Evolutionary conservation across 1,140 invertebrate genomes (phyloP).

Genomic region (Aphis craccivora): DNA sequence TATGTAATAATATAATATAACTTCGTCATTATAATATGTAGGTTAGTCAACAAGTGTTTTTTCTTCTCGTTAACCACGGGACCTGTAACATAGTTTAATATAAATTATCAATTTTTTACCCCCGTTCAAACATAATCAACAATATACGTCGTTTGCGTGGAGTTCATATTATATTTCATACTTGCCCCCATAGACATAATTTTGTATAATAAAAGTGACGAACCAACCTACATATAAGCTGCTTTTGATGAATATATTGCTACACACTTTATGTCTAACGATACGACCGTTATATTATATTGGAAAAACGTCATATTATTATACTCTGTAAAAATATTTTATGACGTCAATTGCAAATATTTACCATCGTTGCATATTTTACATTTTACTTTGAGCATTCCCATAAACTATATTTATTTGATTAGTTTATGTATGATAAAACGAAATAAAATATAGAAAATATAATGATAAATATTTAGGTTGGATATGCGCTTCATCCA

Average conservation of each 20-base stretch:
- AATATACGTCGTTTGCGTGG: neutral
- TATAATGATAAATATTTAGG: neutral
- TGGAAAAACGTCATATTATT: neutral
- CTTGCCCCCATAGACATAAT: neutral
- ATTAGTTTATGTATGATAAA: neutral
- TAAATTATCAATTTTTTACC: neutral
- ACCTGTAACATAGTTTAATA: neutral
- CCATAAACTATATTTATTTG: neutral
- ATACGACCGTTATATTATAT: neutral
- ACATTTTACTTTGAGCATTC: neutral
- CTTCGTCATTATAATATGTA: neutral
- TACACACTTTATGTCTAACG: neutral
- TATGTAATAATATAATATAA: too few relatives aligned
- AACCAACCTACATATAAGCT: neutral
- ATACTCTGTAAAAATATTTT: neutral
- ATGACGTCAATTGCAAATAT: neutral
- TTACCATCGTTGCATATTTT: neutral
- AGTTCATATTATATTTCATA: neutral
- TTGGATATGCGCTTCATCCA: neutral
- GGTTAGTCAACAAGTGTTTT: constrained; percentile 14
- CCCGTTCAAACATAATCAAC: neutral
- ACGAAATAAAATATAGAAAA: neutral
- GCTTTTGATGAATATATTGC: neutral
- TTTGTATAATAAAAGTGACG: neutral
- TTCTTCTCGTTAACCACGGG: constrained; percentile 5